Evolutionary conservation across 2,797 vertebrate species (phyloP).

Genomic region (Leptoclinus maculatus): DNA sequence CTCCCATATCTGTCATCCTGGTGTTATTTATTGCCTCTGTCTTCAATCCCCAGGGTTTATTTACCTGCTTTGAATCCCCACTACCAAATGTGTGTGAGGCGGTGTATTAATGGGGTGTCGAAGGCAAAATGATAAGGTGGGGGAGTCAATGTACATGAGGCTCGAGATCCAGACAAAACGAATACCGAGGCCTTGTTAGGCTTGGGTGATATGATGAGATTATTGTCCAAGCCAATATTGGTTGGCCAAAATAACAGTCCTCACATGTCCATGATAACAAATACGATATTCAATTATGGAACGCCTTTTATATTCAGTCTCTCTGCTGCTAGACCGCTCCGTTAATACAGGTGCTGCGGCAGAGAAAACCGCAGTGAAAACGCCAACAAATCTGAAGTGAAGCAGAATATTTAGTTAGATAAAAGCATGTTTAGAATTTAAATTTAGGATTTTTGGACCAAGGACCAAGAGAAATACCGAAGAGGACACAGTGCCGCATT

Average conservation of each 20-base stretch:
- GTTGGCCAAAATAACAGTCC: background rate
- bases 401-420: background rate
- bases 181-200: background rate
- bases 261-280: background rate
- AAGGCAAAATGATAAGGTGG: constrained; percentile 26
- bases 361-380: background rate
- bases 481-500: too few species aligned
- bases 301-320: too few species aligned
- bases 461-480: too few species aligned
- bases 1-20: constrained; percentile 54
- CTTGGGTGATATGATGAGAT: background rate
- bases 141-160: constrained; percentile 16
- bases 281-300: background rate
- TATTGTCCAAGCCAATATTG: background rate
- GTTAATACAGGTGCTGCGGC: background rate
- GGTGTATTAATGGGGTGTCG: constrained; percentile 53
- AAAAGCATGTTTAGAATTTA: background rate
- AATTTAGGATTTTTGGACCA: too few species aligned
- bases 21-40: constrained; percentile 68
- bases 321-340: too few species aligned
- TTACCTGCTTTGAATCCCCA: constrained; percentile 56
- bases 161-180: background rate
- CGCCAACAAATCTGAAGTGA: background rate
- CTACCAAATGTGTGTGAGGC: constrained; percentile 24
- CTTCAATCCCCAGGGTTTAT: constrained; percentile 59